Conservation (phyloP, 2,888 invertebrate genomes). For the Caenorhabditis sulstoni region DNA sequence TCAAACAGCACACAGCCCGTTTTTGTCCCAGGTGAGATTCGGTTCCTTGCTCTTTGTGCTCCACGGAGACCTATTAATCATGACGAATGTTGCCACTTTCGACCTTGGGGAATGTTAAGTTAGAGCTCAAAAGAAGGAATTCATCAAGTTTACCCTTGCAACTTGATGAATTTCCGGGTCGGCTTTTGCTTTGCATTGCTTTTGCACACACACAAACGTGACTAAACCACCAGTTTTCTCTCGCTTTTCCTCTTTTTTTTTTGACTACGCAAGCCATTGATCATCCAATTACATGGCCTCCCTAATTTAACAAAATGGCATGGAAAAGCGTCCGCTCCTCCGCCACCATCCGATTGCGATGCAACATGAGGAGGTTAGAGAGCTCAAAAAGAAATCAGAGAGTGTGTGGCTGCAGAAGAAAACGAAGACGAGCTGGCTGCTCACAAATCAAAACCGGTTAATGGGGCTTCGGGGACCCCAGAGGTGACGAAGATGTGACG, state of each 20-base stretch:
- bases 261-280: conserved; percentile 14
- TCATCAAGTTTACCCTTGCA: background rate
- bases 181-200: background rate
- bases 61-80: conserved; percentile 1
- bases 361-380: conserved; percentile 5
- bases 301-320: conserved; percentile 32
- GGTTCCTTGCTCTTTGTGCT: no score
- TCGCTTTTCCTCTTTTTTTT: background rate
- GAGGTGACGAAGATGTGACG: conserved; percentile 11
- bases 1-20: conserved; percentile 37
- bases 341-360: background rate
- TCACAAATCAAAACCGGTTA: conserved; percentile 55
- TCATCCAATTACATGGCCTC: conserved; percentile 20
- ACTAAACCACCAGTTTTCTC: conserved; percentile 20
- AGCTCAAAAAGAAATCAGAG: conserved; percentile 8
- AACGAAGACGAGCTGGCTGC: conserved; percentile 10
- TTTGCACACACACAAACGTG: background rate
- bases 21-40: conserved; percentile 51
- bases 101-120: background rate
- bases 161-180: background rate
- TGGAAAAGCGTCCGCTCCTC: conserved; percentile 7
- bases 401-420: conserved; percentile 7
- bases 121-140: no score
- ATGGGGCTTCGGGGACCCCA: conserved; percentile 20
- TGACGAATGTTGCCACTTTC: conserved; percentile 27